phyloP scores from a whole-genome alignment of 2,797 vertebrate species.

The Chiroxiphia lanceolata region DNA sequence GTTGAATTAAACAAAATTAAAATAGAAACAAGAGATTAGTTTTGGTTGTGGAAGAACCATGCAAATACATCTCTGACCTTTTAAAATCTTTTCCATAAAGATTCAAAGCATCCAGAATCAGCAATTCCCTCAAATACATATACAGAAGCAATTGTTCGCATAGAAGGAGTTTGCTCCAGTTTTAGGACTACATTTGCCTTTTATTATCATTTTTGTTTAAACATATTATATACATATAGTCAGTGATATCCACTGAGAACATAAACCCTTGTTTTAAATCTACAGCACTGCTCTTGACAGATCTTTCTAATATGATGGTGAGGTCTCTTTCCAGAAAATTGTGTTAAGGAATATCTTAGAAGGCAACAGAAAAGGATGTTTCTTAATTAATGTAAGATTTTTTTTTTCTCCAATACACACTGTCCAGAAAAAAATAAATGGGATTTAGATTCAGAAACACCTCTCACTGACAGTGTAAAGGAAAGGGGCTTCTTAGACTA shows the following conservation, averaged over 20 bases:
- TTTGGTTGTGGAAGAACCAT: background rate
- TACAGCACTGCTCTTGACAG: background rate
- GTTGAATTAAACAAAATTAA: background rate
- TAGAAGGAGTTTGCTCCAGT: background rate
- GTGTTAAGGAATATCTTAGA: background rate
- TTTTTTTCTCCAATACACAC: background rate
- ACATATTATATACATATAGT: fast-evolving
- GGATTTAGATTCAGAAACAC: background rate
- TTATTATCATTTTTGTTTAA: background rate
- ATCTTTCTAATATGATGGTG: background rate
- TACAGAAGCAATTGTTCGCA: background rate
- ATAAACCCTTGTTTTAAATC: background rate
- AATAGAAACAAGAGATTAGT: background rate
- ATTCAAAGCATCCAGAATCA: background rate
- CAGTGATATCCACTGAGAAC: background rate
- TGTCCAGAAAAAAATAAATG: background rate
- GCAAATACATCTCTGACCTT: background rate
- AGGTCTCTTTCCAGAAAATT: background rate
- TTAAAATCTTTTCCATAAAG: background rate
- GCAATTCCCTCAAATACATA: background rate
- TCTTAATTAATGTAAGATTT: background rate
- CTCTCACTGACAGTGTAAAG: background rate
- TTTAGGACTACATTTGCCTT: background rate
- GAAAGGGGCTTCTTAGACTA: background rate
- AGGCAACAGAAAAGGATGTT: background rate